Conservation (phyloP, 2,888 invertebrate genomes). For the Andrena praecox region DNA sequence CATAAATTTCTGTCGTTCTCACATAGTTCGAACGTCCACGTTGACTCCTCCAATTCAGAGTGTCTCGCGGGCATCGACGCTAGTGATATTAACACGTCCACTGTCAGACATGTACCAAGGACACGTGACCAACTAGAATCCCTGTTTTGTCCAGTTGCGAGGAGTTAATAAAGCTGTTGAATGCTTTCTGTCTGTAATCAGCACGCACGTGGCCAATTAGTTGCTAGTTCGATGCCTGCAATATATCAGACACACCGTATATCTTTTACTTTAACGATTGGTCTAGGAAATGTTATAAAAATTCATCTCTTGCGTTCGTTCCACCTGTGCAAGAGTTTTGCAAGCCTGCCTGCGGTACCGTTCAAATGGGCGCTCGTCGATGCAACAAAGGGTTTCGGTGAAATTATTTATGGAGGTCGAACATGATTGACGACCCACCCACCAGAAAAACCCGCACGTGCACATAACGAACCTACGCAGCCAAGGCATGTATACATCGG, state of each 20-base stretch:
- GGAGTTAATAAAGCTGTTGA: no score
- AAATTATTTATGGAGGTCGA: slow-evolving; percentile 53
- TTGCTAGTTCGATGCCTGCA: no score
- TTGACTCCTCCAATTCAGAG: neutral
- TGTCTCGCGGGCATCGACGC: neutral
- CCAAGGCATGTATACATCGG: slow-evolving; percentile 4
- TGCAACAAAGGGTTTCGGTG: slow-evolving; percentile 16
- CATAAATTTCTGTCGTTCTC: slow-evolving; percentile 17
- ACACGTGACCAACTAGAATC: no score
- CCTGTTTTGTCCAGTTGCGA: no score
- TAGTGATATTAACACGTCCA: no score
- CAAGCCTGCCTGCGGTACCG: neutral
- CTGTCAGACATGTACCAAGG: no score
- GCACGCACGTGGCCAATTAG: no score
- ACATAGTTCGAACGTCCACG: neutral
- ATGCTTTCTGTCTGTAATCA: no score
- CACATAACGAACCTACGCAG: neutral
- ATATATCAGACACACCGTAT: no score
- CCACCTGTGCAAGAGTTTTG: neutral
- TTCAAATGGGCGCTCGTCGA: slow-evolving; percentile 1
- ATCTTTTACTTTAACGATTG: no score
- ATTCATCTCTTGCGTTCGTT: neutral
- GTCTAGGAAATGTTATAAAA: no score
- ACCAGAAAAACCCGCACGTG: slow-evolving; percentile 26
- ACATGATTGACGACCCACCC: slow-evolving; percentile 43